Base-by-base conservation (phyloP, 2,113 vertebrate species). In the Hirundichthys speculiger region DNA sequence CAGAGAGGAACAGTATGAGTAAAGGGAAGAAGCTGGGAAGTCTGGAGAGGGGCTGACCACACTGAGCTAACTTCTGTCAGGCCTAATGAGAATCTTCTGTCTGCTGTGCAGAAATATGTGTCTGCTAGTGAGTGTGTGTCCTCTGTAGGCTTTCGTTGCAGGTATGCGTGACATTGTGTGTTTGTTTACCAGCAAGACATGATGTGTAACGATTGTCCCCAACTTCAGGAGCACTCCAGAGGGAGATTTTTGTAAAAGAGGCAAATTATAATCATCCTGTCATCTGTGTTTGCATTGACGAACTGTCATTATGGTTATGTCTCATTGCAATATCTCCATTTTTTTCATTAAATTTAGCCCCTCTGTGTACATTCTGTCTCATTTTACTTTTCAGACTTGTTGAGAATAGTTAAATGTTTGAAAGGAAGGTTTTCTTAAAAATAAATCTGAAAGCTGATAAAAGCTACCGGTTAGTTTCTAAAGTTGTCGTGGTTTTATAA, bases 31-130 rank as follows among this genome's bases (percentile, higher is more conserved):
- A 56, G 64, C 70, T 19, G 34, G 22, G 58, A 71, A 63, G 53
- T 51, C 77, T 68, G 78, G 56, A 70, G 73, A 71, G 61, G n/a
- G 62, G 75, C 64, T 79, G 80, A 82, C n/a, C 78, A 86, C 64
- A 83, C 72, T 80, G 85, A 79, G 85, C 76, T 79, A 66, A 75
- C 84, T 82, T 85, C 85, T 92, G 86, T 88, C 75, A 77, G 53
- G 40, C 64, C 60, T 86, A 87, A 89, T 84, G 83, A 88, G 77
- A 72, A 80, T 75, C 70, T 64, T 69, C 79, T 73, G 61, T 84
- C 64, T 58, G 40, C 75, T 85, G 74, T 75, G 82, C 60, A 59
- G 48, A 73, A 75, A 79, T 73, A 43, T 84, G 74, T 61, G 54
- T 72, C 30, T 57, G 54, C 53, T 34, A 34, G 30, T 34, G 30